Evolutionary conservation across 2,888 invertebrate species (phyloP).

Genomic region (Macrophya annulata): DNA sequence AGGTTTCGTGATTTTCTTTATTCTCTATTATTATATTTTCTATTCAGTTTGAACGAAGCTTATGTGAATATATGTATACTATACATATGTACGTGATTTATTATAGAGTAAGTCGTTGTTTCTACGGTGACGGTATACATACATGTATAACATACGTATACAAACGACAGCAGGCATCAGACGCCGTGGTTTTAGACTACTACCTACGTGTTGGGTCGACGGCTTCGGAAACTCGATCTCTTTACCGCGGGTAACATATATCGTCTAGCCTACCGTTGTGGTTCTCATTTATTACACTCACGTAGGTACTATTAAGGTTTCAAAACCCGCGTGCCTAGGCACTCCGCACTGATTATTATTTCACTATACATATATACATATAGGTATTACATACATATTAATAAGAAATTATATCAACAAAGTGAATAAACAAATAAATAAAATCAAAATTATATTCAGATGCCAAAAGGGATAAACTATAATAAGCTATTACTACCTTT

Average conservation of each 20-base stretch:
- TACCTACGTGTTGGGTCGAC: slow-evolving; percentile 64
- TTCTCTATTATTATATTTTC: no score
- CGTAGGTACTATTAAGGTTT: slow-evolving; percentile 38
- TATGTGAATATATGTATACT: not conserved
- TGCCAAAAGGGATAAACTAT: no score
- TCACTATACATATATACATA: not conserved
- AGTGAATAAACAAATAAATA: not conserved
- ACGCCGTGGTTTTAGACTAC: slow-evolving; percentile 2
- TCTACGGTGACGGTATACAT: not conserved
- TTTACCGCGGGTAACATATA: slow-evolving; percentile 66
- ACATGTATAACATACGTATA: no score
- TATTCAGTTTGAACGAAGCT: not conserved
- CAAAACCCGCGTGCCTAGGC: slow-evolving; percentile 45
- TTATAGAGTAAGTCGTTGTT: not conserved
- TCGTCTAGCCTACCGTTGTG: slow-evolving; percentile 66
- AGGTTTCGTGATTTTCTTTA: not conserved
- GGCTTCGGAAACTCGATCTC: slow-evolving; percentile 70
- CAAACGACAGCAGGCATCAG: not conserved
- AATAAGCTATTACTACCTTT: no score
- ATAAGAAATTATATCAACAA: no score
- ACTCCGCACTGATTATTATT: not conserved
- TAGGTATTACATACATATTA: no score
- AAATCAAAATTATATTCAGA: not conserved
- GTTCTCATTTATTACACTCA: slow-evolving; percentile 63
- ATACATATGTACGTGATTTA: not conserved